Evolutionary conservation across 2,113 vertebrate genomes (phyloP).

Genomic region (Oceanites oceanicus): DNA sequence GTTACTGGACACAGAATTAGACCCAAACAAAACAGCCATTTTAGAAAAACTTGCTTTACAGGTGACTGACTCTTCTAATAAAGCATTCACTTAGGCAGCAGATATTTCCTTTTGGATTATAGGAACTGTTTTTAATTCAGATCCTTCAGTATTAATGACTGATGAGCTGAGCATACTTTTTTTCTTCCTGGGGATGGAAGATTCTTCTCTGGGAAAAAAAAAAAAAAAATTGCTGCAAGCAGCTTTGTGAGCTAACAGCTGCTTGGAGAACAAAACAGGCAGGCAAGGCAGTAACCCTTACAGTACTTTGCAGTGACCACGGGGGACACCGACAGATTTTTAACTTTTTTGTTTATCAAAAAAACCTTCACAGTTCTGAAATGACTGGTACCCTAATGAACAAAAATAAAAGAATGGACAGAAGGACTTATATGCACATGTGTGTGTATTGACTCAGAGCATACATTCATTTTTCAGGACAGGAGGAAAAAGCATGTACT

Average conservation of each 20-base stretch:
- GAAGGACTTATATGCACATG: neutral
- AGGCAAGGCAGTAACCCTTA: neutral
- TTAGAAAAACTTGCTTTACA: neutral
- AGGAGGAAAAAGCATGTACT: neutral
- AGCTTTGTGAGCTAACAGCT: neutral
- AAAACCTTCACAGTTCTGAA: neutral
- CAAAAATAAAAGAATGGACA: neutral
- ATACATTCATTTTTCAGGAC: neutral
- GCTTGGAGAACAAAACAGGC: neutral
- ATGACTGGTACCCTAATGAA: neutral
- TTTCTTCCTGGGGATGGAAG: neutral
- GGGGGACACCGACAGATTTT: neutral
- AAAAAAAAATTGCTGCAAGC: slow-evolving; percentile 10
- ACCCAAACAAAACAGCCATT: neutral
- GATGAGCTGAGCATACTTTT: neutral
- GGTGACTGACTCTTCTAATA: neutral
- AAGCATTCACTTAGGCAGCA: neutral
- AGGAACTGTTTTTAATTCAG: neutral
- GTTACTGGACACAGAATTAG: neutral
- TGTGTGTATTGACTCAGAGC: neutral
- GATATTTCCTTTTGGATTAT: neutral
- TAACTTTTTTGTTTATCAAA: neutral
- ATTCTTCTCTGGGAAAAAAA: slow-evolving; percentile 18
- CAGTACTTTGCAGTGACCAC: neutral
- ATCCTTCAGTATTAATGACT: neutral